Conservation (phyloP, 2,797 vertebrate genomes). For the Arctocebus calabarensis region DNA sequence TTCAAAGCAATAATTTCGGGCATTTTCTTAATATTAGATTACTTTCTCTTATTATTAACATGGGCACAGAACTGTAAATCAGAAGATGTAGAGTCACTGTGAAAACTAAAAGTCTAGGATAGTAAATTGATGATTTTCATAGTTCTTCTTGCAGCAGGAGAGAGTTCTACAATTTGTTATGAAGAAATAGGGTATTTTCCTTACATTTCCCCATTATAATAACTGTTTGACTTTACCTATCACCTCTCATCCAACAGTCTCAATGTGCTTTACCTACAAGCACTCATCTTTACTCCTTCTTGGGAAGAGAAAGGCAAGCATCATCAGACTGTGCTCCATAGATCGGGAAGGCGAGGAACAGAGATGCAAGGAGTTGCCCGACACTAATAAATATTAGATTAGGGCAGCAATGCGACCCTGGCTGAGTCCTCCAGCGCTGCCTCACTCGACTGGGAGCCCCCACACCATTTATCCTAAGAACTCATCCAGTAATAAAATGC, state of each 20-base stretch:
- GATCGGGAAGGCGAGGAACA: fast-evolving
- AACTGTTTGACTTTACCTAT: background rate
- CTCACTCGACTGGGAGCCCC: background rate
- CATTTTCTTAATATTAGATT: background rate
- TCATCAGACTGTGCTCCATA: background rate
- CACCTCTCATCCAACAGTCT: background rate
- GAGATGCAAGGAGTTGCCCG: background rate
- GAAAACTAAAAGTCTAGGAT: background rate
- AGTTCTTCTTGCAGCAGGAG: background rate
- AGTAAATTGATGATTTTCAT: background rate
- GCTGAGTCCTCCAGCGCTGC: background rate
- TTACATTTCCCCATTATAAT: background rate
- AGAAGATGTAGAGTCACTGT: background rate
- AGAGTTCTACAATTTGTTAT: background rate
- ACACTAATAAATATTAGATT: background rate
- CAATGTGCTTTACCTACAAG: background rate
- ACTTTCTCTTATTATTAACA: background rate
- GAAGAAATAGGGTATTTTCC: background rate
- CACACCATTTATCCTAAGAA: background rate
- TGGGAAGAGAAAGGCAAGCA: background rate
- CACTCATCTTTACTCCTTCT: background rate
- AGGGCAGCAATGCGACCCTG: background rate
- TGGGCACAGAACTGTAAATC: background rate
- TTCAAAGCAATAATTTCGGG: background rate
- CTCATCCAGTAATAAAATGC: background rate